Percentiles rank a stretch among this genome's conserved stretches.
phyloP scores from a whole-genome alignment of 2,888 invertebrate species.

The Acronicta alni region DNA sequence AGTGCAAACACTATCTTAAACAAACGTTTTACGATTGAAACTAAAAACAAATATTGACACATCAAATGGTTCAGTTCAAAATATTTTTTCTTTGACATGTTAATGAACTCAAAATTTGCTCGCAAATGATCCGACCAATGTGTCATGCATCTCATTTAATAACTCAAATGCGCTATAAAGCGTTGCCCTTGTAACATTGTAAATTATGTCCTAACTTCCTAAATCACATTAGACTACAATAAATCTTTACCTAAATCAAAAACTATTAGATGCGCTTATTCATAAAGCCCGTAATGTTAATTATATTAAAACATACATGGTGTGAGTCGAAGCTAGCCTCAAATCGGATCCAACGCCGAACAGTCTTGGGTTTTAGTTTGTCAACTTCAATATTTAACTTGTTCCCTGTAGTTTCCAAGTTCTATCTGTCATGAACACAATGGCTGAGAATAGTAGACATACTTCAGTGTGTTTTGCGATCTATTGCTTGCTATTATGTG shows the following conservation, averaged over 20 bases:
- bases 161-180: conserved; percentile 64
- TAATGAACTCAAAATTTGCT: conserved; percentile 12
- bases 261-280: conserved; percentile 32
- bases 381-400: conserved; percentile 84
- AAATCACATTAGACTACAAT: conserved; percentile 41
- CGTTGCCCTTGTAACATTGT: conserved; percentile 50
- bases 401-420: conserved; percentile 72
- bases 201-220: conserved; percentile 53
- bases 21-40: background rate
- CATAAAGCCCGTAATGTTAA: conserved; percentile 57
- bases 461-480: conserved; percentile 61
- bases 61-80: background rate
- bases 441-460: conserved; percentile 63
- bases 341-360: conserved; percentile 66
- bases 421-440: conserved; percentile 74
- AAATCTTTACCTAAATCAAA: conserved; percentile 51
- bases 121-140: conserved; percentile 20
- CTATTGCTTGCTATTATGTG: conserved; percentile 61
- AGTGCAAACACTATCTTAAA: background rate
- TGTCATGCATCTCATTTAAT: conserved; percentile 51
- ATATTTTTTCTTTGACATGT: background rate
- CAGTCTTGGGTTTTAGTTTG: conserved; percentile 73
- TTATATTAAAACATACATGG: conserved; percentile 64
- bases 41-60: background rate
- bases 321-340: conserved; percentile 60